phyloP scores from a whole-genome alignment of 2,888 invertebrate genomes.

The Scaptomyza cyrtandrae region DNA sequence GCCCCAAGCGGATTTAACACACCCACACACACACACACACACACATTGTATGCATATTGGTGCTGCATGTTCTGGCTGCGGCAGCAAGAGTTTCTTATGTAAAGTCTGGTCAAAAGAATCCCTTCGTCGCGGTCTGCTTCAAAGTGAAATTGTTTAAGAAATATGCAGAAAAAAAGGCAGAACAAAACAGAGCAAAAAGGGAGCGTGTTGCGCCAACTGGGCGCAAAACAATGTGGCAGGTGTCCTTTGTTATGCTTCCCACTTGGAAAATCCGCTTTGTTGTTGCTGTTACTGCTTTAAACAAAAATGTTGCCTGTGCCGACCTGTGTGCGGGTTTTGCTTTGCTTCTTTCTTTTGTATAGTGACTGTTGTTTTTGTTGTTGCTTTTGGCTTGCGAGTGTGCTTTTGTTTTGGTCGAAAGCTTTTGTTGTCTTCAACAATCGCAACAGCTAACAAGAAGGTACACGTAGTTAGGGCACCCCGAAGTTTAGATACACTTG shows the following conservation, averaged over 20 bases:
- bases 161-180: conserved; percentile 66
- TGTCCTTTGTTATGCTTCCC: conserved; percentile 80
- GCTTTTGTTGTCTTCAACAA: conserved; percentile 69
- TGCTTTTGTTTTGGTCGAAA: conserved; percentile 57
- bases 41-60: background rate
- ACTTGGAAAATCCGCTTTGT: conserved; percentile 78
- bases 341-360: conserved; percentile 22
- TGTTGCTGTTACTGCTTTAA: conserved; percentile 44
- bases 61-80: conserved; percentile 1
- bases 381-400: conserved; percentile 37
- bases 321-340: conserved; percentile 49
- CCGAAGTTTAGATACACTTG: conserved; percentile 2
- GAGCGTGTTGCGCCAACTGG: conserved; percentile 31
- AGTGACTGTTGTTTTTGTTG: conserved; percentile 51
- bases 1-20: conserved; percentile 44
- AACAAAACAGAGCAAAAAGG: background rate
- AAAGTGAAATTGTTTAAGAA: conserved; percentile 77
- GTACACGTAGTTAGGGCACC: background rate
- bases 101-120: conserved; percentile 40
- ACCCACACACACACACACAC: conserved; percentile 14
- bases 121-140: conserved; percentile 38
- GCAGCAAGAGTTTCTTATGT: conserved; percentile 43
- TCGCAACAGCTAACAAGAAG: conserved; percentile 28
- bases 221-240: conserved; percentile 69
- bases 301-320: conserved; percentile 58